Conservation (phyloP, 2,113 vertebrate species). For the Nothoprocta perdicaria region DNA sequence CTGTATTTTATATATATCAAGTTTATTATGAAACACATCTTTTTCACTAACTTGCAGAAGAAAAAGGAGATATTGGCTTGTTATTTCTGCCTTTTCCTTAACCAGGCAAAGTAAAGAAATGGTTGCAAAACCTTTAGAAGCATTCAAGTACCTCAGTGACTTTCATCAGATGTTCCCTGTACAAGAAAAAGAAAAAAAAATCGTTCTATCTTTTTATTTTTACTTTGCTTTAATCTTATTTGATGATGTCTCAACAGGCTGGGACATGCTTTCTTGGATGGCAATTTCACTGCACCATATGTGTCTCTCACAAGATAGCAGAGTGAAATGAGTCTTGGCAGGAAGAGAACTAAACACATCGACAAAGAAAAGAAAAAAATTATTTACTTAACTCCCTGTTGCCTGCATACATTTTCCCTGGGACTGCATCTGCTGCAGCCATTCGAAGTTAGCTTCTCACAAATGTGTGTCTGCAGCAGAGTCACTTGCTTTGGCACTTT, state of each 20-base stretch:
- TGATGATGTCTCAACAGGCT: slow-evolving; percentile 99
- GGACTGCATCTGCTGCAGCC: slow-evolving; percentile 15
- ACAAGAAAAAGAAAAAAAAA: slow-evolving; percentile 81
- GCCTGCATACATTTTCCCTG: slow-evolving; percentile 76
- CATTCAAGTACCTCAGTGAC: slow-evolving; percentile 82
- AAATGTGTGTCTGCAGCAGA: slow-evolving; percentile 17
- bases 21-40: slow-evolving; percentile 76
- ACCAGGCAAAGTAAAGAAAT: slow-evolving; percentile 83
- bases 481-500: neutral
- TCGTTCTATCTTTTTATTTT: slow-evolving; percentile 94
- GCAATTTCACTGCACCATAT: slow-evolving; percentile 98
- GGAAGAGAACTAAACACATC: slow-evolving; percentile 89
- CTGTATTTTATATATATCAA: slow-evolving; percentile 77
- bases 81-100: slow-evolving; percentile 80
- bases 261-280: slow-evolving; percentile 97
- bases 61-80: slow-evolving; percentile 69
- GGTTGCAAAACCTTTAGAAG: slow-evolving; percentile 84
- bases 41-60: slow-evolving; percentile 74
- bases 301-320: slow-evolving; percentile 93
- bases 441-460: slow-evolving; percentile 46
- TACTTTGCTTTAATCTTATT: slow-evolving; percentile 98
- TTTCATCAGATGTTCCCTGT: slow-evolving; percentile 92
- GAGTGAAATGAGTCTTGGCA: slow-evolving; percentile 93
- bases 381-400: slow-evolving; percentile 89
- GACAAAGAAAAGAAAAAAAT: slow-evolving; percentile 84